Evolutionary conservation across 2,113 vertebrate genomes (phyloP).

Genomic region (Glaucomys volans): DNA sequence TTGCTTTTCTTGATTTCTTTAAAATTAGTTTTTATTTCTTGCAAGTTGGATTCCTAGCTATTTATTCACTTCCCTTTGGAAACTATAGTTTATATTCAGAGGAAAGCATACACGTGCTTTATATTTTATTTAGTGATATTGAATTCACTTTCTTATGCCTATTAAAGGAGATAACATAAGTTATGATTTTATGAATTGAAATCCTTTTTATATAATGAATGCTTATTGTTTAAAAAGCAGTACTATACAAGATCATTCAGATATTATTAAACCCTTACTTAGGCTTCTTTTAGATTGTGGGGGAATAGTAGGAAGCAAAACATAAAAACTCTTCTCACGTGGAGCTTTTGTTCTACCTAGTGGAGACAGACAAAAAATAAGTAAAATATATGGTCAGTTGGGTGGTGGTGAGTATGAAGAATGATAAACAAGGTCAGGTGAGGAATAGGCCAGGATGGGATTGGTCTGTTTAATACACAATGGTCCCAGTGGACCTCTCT

Average conservation of each 20-base stretch:
- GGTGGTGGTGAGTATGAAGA: background rate
- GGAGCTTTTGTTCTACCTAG: background rate
- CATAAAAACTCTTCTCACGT: background rate
- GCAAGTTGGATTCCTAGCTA: background rate
- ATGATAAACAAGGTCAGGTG: background rate
- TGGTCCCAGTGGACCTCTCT: background rate
- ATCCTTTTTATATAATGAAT: background rate
- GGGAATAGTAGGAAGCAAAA: background rate
- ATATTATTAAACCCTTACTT: background rate
- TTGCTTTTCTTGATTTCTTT: slow-evolving; percentile 54
- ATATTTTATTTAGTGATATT: slow-evolving; percentile 11
- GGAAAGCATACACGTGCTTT: background rate
- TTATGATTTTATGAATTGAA: background rate
- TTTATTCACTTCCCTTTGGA: background rate
- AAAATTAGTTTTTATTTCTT: background rate
- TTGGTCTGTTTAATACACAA: background rate
- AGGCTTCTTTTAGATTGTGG: background rate
- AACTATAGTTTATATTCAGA: background rate
- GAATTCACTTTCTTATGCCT: slow-evolving; percentile 31
- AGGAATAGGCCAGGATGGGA: background rate
- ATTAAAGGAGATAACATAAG: background rate
- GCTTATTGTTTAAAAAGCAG: background rate
- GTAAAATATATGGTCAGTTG: background rate
- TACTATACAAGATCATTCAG: background rate
- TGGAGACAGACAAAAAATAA: background rate